Evolutionary conservation across 1,140 invertebrate species (phyloP).

Genomic region (Lucilia cuprina): DNA sequence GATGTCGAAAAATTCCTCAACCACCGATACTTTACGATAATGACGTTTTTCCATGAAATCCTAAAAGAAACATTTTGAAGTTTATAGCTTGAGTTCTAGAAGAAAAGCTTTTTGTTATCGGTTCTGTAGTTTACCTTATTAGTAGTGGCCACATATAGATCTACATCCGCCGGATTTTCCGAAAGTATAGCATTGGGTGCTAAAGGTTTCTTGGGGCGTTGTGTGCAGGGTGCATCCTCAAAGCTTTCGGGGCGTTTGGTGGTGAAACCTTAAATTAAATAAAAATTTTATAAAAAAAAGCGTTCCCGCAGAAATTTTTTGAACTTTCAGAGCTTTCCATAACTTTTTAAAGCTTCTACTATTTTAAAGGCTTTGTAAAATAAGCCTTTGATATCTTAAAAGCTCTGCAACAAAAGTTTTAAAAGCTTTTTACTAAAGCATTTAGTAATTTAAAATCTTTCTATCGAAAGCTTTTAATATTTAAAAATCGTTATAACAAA

Average conservation of each 20-base stretch:
- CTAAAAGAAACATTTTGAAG: conserved; percentile 49
- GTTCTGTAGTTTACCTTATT: conserved; percentile 38
- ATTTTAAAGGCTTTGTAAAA: background rate
- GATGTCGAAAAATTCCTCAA: conserved; percentile 97
- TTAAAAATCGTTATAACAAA: too few relatives aligned
- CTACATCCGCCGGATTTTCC: conserved; percentile 53
- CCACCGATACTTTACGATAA: conserved; percentile 92
- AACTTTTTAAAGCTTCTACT: background rate
- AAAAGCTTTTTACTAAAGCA: background rate
- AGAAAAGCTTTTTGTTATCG: background rate
- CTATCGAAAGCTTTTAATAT: too few relatives aligned
- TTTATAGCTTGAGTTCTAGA: too few relatives aligned
- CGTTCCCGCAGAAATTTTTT: too few relatives aligned
- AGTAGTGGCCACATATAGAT: conserved; percentile 57
- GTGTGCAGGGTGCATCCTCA: conserved; percentile 52
- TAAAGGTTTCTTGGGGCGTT: conserved; percentile 45
- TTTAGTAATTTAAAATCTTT: background rate
- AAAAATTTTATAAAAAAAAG: background rate
- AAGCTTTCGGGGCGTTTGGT: conserved; percentile 56
- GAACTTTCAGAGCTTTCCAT: background rate
- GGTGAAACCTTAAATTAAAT: conserved; percentile 50
- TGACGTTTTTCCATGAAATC: conserved; percentile 66
- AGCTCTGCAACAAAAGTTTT: too few relatives aligned
- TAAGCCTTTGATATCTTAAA: too few relatives aligned
- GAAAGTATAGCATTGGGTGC: conserved; percentile 52